Evolutionary conservation across 2,113 vertebrate species (phyloP), one percentile per base, ranked within the genome.

Genomic region (Caretta caretta): DNA sequence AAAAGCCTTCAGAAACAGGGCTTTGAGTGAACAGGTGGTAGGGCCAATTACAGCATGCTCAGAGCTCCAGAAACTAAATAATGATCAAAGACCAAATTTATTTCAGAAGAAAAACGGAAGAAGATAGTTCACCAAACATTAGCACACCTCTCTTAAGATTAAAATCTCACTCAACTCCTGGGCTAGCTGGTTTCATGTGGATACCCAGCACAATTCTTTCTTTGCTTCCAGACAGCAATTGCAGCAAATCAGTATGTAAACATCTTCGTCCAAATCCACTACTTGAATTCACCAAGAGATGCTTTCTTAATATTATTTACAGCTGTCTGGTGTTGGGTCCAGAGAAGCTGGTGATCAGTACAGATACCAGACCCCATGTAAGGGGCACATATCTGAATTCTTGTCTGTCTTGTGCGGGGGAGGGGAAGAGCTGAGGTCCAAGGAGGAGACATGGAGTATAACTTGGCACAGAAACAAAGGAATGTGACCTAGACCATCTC

Each of bases 91-190:
- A 76, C 35, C 42, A 72, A 22, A 16, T 50, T 72, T 6, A 2
- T 2, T 51, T 62, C 86, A 56, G 87, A 50, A 94, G 76, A 75
- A 53, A 89, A 42, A 54, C n/a, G 17, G 79, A 84, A 38, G 69
- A 65, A 92, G 93, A n/a, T 89, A 81, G 50, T 19, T 69, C 48
- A 48, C 65, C 83, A 84, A 78, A 89, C 92, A 38, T 83, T 65
- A 48, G 57, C 42, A 24, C n/a, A 80, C 42, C 35, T 5, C 13
- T 96, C 16, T 46, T 86, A 48, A 0, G 1, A 84, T 65, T 65
- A 84, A 97, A 94, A 87, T n/a, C 24, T 50, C 59, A 59, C 83
- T 83, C 56, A 69, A 24, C 42, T 89, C 90, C 69, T 89, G 27
- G 48, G 27, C 16, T 86, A 57, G 42, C 17, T 49, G 8, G 24